A percentile compares a stretch with the other conserved stretches of the same genome.
These are phyloP conservation scores for Synergus japonicus DNA, from an alignment of 2,888 invertebrate species.

Conservation along the genomic window DNA sequence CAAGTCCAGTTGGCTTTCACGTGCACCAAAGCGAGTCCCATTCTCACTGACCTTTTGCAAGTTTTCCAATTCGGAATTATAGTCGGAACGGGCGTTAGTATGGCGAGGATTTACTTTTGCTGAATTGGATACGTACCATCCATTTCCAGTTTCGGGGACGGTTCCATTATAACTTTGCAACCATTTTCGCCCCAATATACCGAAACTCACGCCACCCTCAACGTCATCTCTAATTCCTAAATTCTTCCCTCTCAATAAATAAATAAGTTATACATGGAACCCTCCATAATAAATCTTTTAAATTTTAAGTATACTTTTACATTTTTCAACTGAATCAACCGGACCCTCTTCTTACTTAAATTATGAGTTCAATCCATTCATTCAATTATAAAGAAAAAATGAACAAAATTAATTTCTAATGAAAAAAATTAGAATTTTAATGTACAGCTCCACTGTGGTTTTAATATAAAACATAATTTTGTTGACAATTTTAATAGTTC, in stretches of 20 bases:
- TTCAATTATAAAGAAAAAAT: too few relatives aligned
- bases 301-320: background rate
- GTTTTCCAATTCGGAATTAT: constrained; percentile 35
- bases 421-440: too few relatives aligned
- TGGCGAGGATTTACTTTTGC: constrained; percentile 12
- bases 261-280: background rate
- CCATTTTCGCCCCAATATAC: constrained; percentile 45
- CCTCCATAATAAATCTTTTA: background rate
- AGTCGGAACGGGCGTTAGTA: constrained; percentile 13
- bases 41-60: constrained; percentile 29
- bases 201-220: constrained; percentile 42
- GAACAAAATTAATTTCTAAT: too few relatives aligned
- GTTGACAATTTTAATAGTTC: background rate
- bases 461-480: background rate
- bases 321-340: background rate
- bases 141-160: constrained; percentile 44
- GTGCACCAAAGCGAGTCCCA: constrained; percentile 24
- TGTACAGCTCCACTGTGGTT: background rate
- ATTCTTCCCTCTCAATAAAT: constrained; percentile 16
- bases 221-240: constrained; percentile 39
- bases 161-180: constrained; percentile 59
- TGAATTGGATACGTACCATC: constrained; percentile 38
- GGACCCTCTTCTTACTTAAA: too few relatives aligned
- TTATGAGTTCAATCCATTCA: too few relatives aligned
- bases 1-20: constrained; percentile 9